Evolutionary conservation across 1,140 invertebrate species (phyloP).

Genomic region (Aphis craccivora): DNA sequence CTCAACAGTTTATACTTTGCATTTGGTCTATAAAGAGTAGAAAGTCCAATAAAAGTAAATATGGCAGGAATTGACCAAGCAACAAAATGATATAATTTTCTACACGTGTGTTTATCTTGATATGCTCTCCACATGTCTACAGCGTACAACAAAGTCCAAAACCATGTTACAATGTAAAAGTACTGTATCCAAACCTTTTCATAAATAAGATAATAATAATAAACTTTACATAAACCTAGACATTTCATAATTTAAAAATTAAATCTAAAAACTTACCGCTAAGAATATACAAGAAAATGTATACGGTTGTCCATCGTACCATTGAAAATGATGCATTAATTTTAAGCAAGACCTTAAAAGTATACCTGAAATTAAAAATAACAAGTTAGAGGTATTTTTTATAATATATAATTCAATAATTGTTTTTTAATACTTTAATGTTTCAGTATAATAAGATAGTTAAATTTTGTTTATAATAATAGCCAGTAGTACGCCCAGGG

Average conservation of each 20-base stretch:
- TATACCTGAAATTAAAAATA: constrained; percentile 10
- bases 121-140: constrained; percentile 77
- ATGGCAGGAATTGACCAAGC: constrained; percentile 77
- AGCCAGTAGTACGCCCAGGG: too few species aligned
- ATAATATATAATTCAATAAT: too few species aligned
- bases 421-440: too few species aligned
- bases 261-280: constrained; percentile 37
- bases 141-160: constrained; percentile 85
- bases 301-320: constrained; percentile 52
- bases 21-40: constrained; percentile 77
- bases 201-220: constrained; percentile 22
- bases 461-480: neutral
- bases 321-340: constrained; percentile 52
- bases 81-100: constrained; percentile 71
- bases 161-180: constrained; percentile 83
- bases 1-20: constrained; percentile 72
- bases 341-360: constrained; percentile 44
- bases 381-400: neutral
- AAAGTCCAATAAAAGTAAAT: constrained; percentile 73
- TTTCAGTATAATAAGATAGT: too few species aligned
- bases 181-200: constrained; percentile 74
- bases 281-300: constrained; percentile 46
- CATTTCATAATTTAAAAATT: neutral
- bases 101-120: constrained; percentile 66
- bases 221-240: neutral